A percentile compares a stretch with the other conserved stretches of the same genome.
phyloP scores from a whole-genome alignment of 2,888 invertebrate genomes.

The Eupithecia insigniata region DNA sequence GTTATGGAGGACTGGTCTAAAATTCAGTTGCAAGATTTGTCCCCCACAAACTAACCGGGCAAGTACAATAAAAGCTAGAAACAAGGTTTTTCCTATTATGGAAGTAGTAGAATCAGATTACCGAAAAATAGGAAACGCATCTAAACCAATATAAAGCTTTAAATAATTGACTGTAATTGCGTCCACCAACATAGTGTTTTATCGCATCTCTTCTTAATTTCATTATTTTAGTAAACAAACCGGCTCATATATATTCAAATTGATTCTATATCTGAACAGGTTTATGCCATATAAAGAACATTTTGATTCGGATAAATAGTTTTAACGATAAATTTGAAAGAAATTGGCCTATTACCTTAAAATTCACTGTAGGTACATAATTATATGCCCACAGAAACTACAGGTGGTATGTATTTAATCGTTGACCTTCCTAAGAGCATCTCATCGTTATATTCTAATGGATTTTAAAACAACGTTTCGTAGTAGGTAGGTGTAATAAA shows the following conservation, averaged over 20 bases:
- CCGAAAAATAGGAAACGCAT: background rate
- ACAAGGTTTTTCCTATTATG: background rate
- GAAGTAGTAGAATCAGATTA: slow-evolving; percentile 2
- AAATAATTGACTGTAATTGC: slow-evolving; percentile 34
- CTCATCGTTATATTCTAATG: slow-evolving; percentile 56
- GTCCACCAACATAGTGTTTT: slow-evolving; percentile 46
- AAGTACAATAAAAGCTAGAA: too few species aligned
- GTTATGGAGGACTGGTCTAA: too few species aligned
- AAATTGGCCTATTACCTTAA: slow-evolving; percentile 67
- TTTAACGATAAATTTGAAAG: slow-evolving; percentile 65
- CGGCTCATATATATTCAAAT: slow-evolving; percentile 59
- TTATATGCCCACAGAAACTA: slow-evolving; percentile 64
- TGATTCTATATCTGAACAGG: slow-evolving; percentile 51
- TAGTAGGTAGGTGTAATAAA: slow-evolving; percentile 13
- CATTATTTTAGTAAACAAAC: slow-evolving; percentile 67
- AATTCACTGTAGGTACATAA: slow-evolving; percentile 58
- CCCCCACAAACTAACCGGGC: too few species aligned
- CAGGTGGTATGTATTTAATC: slow-evolving; percentile 71
- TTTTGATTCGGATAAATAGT: slow-evolving; percentile 68
- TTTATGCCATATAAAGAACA: slow-evolving; percentile 51
- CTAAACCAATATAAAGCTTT: background rate
- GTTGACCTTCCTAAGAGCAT: slow-evolving; percentile 43
- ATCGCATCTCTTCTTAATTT: slow-evolving; percentile 56
- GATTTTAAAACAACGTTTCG: slow-evolving; percentile 31
- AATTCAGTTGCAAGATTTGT: too few species aligned